A percentile compares a stretch with the other conserved stretches of the same genome.
phyloP scores from a whole-genome alignment of 2,888 invertebrate species.

The Temnothorax rugatulus region DNA sequence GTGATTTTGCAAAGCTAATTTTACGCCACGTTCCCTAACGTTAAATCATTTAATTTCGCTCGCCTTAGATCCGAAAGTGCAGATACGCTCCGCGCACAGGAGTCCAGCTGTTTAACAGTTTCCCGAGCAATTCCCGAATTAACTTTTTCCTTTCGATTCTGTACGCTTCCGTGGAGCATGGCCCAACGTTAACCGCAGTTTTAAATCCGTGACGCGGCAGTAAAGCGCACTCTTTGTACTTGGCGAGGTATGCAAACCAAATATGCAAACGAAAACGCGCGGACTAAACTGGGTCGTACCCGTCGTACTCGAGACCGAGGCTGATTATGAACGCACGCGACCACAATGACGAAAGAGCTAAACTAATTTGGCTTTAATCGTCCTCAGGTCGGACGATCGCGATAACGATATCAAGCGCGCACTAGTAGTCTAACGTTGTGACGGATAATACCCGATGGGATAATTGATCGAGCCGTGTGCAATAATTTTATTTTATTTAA shows the following conservation, averaged over 20 bases:
- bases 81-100: not conserved
- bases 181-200: slow-evolving; percentile 23
- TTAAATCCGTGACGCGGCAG: slow-evolving; percentile 29
- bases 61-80: not conserved
- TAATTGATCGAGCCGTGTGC: not conserved
- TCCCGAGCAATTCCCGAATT: slow-evolving; percentile 15
- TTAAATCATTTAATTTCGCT: slow-evolving; percentile 8
- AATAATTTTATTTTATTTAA: slow-evolving; percentile 25
- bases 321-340: slow-evolving; percentile 45
- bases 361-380: slow-evolving; percentile 26
- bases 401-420: not conserved
- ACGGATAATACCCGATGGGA: not conserved
- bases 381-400: not conserved
- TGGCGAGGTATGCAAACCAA: slow-evolving; percentile 32
- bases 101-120: slow-evolving; percentile 11
- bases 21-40: not conserved
- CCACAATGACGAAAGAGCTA: slow-evolving; percentile 26
- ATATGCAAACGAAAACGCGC: slow-evolving; percentile 40
- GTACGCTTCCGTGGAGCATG: slow-evolving; percentile 27
- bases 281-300: slow-evolving; percentile 38
- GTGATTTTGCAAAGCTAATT: not conserved
- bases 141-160: slow-evolving; percentile 16
- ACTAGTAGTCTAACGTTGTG: not conserved
- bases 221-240: slow-evolving; percentile 46
- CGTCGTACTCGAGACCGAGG: slow-evolving; percentile 57